Conservation (phyloP, 2,888 invertebrate species). For the Orthosia cruda region DNA sequence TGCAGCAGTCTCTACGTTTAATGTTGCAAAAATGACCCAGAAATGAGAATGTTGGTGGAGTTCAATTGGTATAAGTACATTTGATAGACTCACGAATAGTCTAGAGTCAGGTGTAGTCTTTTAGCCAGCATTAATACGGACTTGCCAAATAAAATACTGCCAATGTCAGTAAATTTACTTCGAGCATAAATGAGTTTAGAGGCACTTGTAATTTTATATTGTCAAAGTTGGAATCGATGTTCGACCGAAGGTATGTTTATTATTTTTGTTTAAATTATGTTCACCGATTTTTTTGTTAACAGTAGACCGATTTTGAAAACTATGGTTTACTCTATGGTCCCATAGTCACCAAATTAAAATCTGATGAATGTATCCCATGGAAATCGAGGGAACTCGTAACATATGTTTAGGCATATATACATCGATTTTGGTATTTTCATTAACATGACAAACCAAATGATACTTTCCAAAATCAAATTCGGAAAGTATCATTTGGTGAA, state of each 20-base stretch:
- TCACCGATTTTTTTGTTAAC: no score
- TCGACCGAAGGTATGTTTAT: neutral
- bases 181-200: neutral
- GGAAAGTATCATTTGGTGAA: no score
- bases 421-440: no score
- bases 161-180: neutral
- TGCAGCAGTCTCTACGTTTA: neutral
- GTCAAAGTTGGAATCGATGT: neutral
- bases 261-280: no score
- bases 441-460: no score
- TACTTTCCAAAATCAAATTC: no score
- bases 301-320: no score
- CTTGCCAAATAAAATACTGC: neutral
- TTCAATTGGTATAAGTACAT: slow-evolving; percentile 30
- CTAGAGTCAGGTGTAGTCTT: neutral
- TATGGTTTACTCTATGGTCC: no score
- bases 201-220: neutral
- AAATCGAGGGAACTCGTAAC: no score
- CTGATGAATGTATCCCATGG: no score
- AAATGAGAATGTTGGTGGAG: slow-evolving; percentile 21
- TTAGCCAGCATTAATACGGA: neutral
- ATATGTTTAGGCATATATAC: no score
- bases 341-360: no score
- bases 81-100: slow-evolving; percentile 2
- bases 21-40: slow-evolving; percentile 7